These are phyloP conservation scores for Lycaena phlaeas DNA, from an alignment of 2,888 invertebrate genomes.

Conservation along the genomic window DNA sequence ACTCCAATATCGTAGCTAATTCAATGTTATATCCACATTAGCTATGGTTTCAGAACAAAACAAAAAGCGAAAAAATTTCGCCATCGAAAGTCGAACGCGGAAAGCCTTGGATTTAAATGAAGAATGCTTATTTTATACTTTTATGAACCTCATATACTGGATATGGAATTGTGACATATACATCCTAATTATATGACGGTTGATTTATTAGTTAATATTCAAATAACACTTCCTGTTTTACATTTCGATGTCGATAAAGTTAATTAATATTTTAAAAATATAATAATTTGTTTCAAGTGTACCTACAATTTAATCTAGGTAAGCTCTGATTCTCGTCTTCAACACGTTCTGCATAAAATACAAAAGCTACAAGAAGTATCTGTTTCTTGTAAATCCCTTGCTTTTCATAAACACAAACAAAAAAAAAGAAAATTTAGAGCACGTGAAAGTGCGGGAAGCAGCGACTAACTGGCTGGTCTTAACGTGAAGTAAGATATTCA, in stretches of 20 bases:
- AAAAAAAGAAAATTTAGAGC: not conserved
- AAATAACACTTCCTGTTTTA: not conserved
- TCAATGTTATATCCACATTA: slow-evolving; percentile 5
- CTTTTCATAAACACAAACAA: not conserved
- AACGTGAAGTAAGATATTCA: too few relatives aligned
- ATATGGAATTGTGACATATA: not conserved
- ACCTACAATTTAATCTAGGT: not conserved
- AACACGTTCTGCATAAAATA: not conserved
- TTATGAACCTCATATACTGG: not conserved
- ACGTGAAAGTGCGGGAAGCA: too few relatives aligned
- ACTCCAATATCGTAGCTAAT: slow-evolving; percentile 7
- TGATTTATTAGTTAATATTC: too few relatives aligned
- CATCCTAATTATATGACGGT: not conserved
- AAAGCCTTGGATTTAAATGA: slow-evolving; percentile 8
- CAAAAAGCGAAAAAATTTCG: slow-evolving; percentile 1
- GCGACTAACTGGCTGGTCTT: too few relatives aligned
- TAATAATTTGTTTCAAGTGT: not conserved
- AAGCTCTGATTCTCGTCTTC: not conserved
- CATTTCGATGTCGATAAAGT: too few relatives aligned
- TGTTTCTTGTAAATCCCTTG: not conserved
- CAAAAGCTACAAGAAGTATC: not conserved
- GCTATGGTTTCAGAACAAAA: not conserved
- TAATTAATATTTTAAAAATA: too few relatives aligned
- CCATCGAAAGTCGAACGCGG: not conserved
- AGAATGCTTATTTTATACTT: not conserved